Conservation (phyloP, 2,113 vertebrate species). For the Daphoenositta chrysoptera region DNA sequence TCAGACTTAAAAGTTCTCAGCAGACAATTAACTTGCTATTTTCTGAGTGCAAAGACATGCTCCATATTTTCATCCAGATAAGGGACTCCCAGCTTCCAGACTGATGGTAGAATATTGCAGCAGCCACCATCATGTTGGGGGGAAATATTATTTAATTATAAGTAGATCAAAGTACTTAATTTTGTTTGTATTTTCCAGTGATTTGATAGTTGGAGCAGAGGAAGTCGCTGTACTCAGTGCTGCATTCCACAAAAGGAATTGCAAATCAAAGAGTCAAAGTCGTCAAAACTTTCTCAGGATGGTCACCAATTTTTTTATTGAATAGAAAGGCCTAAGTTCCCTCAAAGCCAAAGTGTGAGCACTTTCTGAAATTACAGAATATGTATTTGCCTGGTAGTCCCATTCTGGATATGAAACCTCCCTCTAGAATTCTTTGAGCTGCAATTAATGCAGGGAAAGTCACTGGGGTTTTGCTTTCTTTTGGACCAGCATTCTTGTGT, state of each 20-base stretch:
- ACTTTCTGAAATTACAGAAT: background rate
- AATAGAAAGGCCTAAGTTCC: background rate
- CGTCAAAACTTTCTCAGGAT: background rate
- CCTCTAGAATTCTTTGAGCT: background rate
- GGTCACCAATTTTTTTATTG: background rate
- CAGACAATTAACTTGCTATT: background rate
- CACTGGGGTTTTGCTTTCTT: background rate
- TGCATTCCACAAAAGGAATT: background rate
- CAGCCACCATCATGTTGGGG: background rate
- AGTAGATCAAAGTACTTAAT: background rate
- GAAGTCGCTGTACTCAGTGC: background rate
- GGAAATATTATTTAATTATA: background rate
- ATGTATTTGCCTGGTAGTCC: fast-evolving
- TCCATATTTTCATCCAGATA: background rate
- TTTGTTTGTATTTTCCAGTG: background rate
- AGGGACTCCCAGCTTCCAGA: background rate
- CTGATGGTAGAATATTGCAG: background rate
- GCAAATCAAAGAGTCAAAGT: background rate
- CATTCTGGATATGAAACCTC: background rate
- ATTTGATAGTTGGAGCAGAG: background rate
- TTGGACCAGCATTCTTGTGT: background rate
- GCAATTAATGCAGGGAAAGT: background rate
- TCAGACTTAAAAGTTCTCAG: background rate
- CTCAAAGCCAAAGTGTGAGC: background rate
- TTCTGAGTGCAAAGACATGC: background rate